Evolutionary conservation across 1,140 invertebrate genomes (phyloP).

Genomic region (Pentalonia nigronervosa): DNA sequence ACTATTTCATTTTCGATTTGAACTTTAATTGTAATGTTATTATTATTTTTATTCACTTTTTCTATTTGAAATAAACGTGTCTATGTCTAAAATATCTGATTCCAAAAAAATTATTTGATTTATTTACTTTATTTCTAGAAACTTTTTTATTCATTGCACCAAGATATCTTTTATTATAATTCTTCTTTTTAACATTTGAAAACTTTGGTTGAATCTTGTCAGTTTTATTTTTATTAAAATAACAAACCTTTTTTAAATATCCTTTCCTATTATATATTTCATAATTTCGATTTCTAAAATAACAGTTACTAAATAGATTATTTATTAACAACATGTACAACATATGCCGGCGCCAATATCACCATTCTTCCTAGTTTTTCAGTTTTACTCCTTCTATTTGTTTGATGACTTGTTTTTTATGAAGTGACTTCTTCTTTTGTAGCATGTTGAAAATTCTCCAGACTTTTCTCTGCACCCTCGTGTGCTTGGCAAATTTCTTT

Average conservation of each 20-base stretch:
- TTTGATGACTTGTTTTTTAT: too few relatives aligned
- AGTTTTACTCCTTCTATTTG: not conserved
- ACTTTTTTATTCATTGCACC: not conserved
- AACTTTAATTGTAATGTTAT: too few relatives aligned
- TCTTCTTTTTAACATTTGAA: not conserved
- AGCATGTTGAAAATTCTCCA: not conserved
- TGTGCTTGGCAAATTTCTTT: slow-evolving; percentile 32
- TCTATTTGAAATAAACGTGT: too few relatives aligned
- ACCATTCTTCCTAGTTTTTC: not conserved
- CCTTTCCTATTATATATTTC: slow-evolving; percentile 27
- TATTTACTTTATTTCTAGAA: not conserved
- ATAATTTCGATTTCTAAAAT: slow-evolving; percentile 33
- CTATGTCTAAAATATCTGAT: too few relatives aligned
- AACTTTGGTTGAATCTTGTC: not conserved
- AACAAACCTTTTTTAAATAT: slow-evolving; percentile 32
- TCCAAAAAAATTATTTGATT: slow-evolving; percentile 23
- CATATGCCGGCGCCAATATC: not conserved
- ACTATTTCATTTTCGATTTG: too few relatives aligned
- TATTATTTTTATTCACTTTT: too few relatives aligned
- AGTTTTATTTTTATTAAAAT: slow-evolving; percentile 34
- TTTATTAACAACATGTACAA: slow-evolving; percentile 25
- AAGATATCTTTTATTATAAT: not conserved
- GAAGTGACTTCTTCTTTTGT: not conserved
- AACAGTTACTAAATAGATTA: slow-evolving; percentile 29
- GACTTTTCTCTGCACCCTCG: slow-evolving; percentile 20